phyloP scores from a whole-genome alignment of 2,113 vertebrate species.

The Gallinago paraguaiae region DNA sequence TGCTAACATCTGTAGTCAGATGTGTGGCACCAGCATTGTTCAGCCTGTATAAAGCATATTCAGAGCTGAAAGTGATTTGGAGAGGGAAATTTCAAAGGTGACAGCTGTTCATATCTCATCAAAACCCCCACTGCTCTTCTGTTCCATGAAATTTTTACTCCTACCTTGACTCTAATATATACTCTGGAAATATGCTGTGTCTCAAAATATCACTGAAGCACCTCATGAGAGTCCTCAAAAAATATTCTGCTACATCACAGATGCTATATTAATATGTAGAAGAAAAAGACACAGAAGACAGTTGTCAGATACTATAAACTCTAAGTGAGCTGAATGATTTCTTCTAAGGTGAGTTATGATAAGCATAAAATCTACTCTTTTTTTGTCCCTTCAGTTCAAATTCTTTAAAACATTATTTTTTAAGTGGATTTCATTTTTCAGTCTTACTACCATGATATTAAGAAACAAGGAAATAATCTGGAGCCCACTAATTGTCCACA shows the following conservation, averaged over 20 bases:
- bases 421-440: not conserved
- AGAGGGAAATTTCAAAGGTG: constrained; percentile 66
- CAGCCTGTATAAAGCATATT: constrained; percentile 21
- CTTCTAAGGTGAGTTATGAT: not conserved
- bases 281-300: not conserved
- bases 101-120: constrained; percentile 66
- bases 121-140: constrained; percentile 53
- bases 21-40: not conserved
- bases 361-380: not conserved
- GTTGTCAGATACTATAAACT: not conserved
- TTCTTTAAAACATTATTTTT: not conserved
- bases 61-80: constrained; percentile 60
- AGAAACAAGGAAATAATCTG: not conserved
- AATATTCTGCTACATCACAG: constrained; percentile 3
- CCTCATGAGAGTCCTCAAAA: constrained; percentile 21
- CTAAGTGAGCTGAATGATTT: not conserved
- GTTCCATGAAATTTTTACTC: constrained; percentile 50
- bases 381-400: not conserved
- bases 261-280: constrained; percentile 1
- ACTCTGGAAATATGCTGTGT: constrained; percentile 32
- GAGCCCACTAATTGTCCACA: not conserved
- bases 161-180: constrained; percentile 47
- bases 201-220: constrained; percentile 39
- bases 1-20: constrained; percentile 5
- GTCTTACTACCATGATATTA: not conserved